These are phyloP conservation scores for Onychostoma macrolepis DNA, from an alignment of 2,113 vertebrate species.

Conservation along the genomic window DNA sequence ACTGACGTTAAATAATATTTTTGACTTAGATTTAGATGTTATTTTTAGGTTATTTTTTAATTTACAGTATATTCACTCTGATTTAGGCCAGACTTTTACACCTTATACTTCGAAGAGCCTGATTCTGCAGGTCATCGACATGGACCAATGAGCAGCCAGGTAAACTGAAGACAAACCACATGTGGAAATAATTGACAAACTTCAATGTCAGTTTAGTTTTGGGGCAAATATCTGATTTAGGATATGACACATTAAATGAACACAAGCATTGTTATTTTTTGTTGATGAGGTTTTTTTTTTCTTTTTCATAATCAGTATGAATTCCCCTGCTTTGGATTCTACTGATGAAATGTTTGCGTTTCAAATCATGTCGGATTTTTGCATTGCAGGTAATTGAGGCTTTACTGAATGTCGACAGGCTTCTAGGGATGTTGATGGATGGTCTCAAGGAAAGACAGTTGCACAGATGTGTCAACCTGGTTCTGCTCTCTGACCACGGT, in stretches of 20 bases:
- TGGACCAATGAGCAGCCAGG: slow-evolving; percentile 83
- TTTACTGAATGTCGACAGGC: slow-evolving; percentile 79
- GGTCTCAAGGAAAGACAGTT: slow-evolving; percentile 85
- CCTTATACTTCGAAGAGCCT: slow-evolving; percentile 90
- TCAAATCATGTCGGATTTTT: neutral
- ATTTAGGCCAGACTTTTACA: slow-evolving; percentile 87
- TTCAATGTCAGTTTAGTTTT: neutral
- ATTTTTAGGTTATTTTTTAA: neutral
- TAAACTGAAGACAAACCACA: slow-evolving; percentile 66
- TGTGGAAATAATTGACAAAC: too few species aligned
- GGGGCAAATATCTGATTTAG: neutral
- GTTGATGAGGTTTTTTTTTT: neutral
- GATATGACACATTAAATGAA: neutral
- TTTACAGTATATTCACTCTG: neutral
- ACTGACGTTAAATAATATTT: neutral
- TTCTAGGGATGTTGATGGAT: slow-evolving; percentile 88
- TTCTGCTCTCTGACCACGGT: slow-evolving; percentile 94
- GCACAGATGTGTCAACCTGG: slow-evolving; percentile 86
- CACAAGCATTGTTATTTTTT: neutral
- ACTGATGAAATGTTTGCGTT: neutral
- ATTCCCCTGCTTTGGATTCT: neutral
- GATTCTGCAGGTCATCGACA: slow-evolving; percentile 83
- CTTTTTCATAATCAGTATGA: neutral
- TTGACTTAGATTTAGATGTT: neutral
- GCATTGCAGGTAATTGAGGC: slow-evolving; percentile 79